Evolutionary conservation across 92 coral and sea anemone species (phyloP), one percentile per base, ranked within the genome.

Genomic region (Blastomussa wellsi): DNA sequence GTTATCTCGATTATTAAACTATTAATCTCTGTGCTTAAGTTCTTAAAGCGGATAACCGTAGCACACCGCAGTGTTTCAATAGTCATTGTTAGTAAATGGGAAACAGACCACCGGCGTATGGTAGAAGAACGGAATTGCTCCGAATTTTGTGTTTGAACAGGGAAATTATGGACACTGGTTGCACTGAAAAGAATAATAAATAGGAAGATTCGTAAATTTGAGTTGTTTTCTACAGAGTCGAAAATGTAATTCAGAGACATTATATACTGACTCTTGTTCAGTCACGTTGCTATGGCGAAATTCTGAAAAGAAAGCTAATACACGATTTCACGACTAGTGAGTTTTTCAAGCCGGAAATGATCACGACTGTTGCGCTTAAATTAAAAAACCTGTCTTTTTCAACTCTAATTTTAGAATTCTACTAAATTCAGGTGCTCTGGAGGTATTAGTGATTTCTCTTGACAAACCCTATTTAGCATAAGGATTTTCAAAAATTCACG

Each of bases 21-120:
- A n/a, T 17, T 22, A 14, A 78, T 57, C 70, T 9, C 47, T 26
- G 15, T 26, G 44, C 35, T 67, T 72, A 22, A 79, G 3, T n/a
- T 5, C 70, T n/a, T n/a, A 42, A 41, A 78, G 39, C 33, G n/a
- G 36, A 41, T 42, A 79, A 79, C 74, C 59, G 42, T 44, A 79
- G 83, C 74, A 31, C 60, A 72, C 26, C 83, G 14, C 42, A 20
- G 26, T 39, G 64, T 66, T 26, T 79, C 31, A 79, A 42, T 44
- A 22, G 29, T 17, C 83, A 44, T 66, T 42, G 75, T 65, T 64
- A 7, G 12, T 5, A 41, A 52, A n/a, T 16, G 1, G 1, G 3
- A 17, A 29, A 57, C 65, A 3, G 29, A 57, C 65, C 65, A 24
- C 65, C 65, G 7, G 65, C 26, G n/a, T n/a, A 24, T 24, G n/a